Base-by-base conservation (phyloP, 2,113 vertebrate genomes). In the Trematocara variabile region DNA sequence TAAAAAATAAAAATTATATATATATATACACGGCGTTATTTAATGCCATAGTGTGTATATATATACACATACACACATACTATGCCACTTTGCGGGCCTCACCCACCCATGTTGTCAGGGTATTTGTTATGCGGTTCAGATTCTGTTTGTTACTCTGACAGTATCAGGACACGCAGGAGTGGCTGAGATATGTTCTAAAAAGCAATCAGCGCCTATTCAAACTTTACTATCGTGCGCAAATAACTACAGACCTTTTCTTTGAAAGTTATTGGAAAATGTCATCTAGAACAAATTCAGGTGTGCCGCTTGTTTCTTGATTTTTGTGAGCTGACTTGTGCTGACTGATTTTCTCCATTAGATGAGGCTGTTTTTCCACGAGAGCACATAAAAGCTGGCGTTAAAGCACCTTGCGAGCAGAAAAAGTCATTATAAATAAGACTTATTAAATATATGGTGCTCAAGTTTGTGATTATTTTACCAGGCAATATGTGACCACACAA, bases 291-390 rank as follows among this genome's bases (percentile, higher is more conserved):
- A 60, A 14, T 30, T 46, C 18, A 63, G 18, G 52, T 25, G 37
- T 75, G 22, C 28, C 22, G 7, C 22, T 33, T 7, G 30, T 81
- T 81, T 46, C 50, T 55, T 33, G 12, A 85, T 39, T 30, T 22
- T 12, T 63, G 10, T 79, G 7, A 4, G 5, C 25, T 58, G 28
- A 9, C 55, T 58, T 58, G 79, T 85, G 44, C 16, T 78, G 8
- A 53, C 37, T 78, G 1, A 6, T 9, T 48, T 63, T 90, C 56
- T 55, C 90, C 91, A 88, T 88, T 55, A 92, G 93, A 53, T 82
- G 89, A 3, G 2, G 89, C 68, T 92, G 13, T 83, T 79, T 58
- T 65, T 84, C 34, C 79, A 88, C 14, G 2, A 13, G 3, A 55
- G 4, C 8, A 8, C 7, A 56, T 7, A 63, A 14, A 75, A 28